phyloP scores from a whole-genome alignment of 2,113 vertebrate genomes.

The Phalacrocorax pelagicus region DNA sequence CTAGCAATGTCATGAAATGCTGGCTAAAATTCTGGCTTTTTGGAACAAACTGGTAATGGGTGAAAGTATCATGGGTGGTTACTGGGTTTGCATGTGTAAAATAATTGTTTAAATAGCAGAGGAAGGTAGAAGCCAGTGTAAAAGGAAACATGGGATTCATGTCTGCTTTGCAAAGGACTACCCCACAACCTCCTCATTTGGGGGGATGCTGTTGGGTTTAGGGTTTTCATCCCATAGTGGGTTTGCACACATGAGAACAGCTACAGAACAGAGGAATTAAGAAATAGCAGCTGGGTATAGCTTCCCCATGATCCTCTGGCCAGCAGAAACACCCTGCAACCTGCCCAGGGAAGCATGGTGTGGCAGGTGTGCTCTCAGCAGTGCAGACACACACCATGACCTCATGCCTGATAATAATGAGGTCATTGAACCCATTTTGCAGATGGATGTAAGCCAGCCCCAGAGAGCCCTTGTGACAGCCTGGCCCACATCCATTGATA shows the following conservation, averaged over 20 bases:
- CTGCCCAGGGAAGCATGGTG: background rate
- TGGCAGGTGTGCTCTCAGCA: background rate
- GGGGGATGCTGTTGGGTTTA: background rate
- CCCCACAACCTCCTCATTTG: fast-evolving
- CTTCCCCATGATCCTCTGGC: background rate
- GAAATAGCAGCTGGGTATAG: background rate
- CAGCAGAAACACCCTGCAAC: background rate
- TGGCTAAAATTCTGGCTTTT: background rate
- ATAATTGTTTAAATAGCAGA: background rate
- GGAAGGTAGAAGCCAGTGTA: background rate
- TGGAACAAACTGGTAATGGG: background rate
- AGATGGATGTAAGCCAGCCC: background rate
- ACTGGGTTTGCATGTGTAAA: background rate
- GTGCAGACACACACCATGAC: background rate
- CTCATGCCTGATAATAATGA: background rate
- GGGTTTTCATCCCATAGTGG: background rate
- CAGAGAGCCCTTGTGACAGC: background rate
- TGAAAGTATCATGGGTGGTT: background rate
- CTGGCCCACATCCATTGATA: background rate
- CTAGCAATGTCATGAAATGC: background rate
- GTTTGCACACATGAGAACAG: background rate
- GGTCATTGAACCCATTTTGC: background rate
- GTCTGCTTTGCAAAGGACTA: background rate
- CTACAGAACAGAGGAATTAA: background rate
- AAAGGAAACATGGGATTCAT: background rate